phyloP scores from a whole-genome alignment of 1,140 invertebrate genomes.

The Atta cephalotes region DNA sequence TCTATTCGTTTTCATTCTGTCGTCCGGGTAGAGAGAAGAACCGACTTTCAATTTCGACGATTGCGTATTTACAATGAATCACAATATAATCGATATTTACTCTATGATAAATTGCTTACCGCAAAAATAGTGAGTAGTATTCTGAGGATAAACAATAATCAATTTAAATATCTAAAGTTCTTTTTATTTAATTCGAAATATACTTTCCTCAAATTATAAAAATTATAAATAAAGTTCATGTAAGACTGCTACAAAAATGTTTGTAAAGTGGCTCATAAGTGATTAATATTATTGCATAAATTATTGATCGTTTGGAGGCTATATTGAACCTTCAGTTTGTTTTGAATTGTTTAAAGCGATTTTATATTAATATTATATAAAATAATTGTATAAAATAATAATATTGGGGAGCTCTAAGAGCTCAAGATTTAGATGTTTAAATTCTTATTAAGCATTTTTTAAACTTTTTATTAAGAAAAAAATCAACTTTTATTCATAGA shows the following conservation, averaged over 20 bases:
- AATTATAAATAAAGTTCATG: background rate
- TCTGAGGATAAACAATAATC: background rate
- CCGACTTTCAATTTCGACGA: conserved; percentile 68
- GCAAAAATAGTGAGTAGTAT: background rate
- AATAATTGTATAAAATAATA: too few species aligned
- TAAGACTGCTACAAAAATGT: background rate
- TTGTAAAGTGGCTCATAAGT: background rate
- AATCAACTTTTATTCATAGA: background rate
- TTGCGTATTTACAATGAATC: conserved; percentile 66
- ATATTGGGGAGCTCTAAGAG: too few species aligned
- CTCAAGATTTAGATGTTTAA: background rate
- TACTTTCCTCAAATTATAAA: background rate
- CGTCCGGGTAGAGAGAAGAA: conserved; percentile 4
- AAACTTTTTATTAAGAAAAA: background rate
- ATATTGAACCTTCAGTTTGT: too few species aligned
- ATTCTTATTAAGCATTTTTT: background rate
- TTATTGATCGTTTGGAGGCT: too few species aligned
- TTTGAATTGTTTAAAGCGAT: too few species aligned
- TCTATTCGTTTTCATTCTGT: conserved; percentile 42
- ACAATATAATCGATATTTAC: conserved; percentile 42
- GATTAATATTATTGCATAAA: too few species aligned
- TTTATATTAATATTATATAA: too few species aligned
- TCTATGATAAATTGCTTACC: background rate
- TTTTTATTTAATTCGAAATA: background rate
- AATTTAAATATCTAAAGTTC: background rate